Evolutionary conservation across 2,113 vertebrate species (phyloP).

Genomic region (Gnathonemus echidnorhynchus): DNA sequence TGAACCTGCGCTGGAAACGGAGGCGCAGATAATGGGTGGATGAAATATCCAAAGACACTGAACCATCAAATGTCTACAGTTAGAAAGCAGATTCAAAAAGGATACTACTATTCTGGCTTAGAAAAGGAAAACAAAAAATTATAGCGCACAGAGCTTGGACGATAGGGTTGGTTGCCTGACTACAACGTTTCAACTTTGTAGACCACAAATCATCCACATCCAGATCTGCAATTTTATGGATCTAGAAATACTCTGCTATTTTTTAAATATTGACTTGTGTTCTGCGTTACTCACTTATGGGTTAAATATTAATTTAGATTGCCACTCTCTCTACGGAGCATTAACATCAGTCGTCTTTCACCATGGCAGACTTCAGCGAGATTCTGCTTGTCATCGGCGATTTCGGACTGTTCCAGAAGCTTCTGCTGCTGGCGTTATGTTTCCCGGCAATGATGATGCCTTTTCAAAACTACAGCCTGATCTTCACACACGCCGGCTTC

Average conservation of each 20-base stretch:
- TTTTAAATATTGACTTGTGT: not conserved
- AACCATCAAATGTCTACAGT: not conserved
- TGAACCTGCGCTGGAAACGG: not conserved
- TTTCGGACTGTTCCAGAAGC: slow-evolving; percentile 71
- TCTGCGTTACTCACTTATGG: not conserved
- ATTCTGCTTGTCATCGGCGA: slow-evolving; percentile 60
- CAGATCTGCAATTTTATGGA: not conserved
- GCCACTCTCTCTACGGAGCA: not conserved
- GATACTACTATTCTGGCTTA: not conserved
- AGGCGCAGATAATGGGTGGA: not conserved
- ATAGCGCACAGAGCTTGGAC: not conserved
- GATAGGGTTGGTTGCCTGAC: not conserved
- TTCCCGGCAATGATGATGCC: slow-evolving; percentile 46
- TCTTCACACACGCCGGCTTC: slow-evolving; percentile 59
- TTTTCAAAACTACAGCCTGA: slow-evolving; percentile 63
- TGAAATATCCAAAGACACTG: not conserved
- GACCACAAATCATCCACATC: not conserved
- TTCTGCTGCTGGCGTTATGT: slow-evolving; percentile 51
- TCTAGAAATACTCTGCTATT: not conserved
- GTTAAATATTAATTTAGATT: slow-evolving; percentile 51
- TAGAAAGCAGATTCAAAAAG: not conserved
- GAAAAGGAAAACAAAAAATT: not conserved
- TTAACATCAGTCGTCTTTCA: not conserved
- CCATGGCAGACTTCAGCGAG: slow-evolving; percentile 61
- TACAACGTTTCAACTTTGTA: not conserved